These are phyloP conservation scores for Mixornis gularis DNA, from an alignment of 2,113 vertebrate species.

Conservation along the genomic window DNA sequence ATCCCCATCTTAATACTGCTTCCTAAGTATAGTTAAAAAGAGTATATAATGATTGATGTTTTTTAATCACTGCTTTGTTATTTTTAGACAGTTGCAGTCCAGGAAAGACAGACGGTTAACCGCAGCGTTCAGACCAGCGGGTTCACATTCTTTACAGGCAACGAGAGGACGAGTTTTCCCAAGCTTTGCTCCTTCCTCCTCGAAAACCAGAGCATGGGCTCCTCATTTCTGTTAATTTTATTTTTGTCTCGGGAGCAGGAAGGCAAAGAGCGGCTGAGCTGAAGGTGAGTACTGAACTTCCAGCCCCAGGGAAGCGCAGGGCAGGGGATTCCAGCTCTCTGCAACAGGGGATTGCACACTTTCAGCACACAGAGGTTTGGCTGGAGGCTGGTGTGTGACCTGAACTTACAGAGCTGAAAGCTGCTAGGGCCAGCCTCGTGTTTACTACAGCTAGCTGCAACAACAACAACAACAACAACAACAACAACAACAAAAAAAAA, in stretches of 20 bases:
- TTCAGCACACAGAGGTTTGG: accelerated
- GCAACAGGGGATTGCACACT: neutral
- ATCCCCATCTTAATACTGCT: accelerated
- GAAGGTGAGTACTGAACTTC: neutral
- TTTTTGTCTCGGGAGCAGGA: neutral
- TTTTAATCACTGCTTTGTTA: conserved; percentile 36
- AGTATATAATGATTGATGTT: conserved; percentile 17
- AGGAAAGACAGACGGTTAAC: conserved; percentile 34
- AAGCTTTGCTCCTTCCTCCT: neutral
- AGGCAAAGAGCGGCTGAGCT: neutral
- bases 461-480: too few species aligned
- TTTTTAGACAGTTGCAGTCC: conserved; percentile 13
- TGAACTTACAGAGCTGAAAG: neutral
- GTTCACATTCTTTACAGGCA: conserved; percentile 43
- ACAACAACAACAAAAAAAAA: too few species aligned
- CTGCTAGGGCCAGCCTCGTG: accelerated
- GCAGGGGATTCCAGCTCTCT: neutral
- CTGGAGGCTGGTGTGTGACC: neutral
- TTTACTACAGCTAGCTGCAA: neutral
- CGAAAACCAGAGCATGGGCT: neutral
- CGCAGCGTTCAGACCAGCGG: conserved; percentile 1
- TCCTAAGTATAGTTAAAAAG: neutral
- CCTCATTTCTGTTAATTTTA: neutral
- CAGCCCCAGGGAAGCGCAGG: neutral
- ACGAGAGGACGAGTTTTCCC: neutral